These are phyloP conservation scores for Conistra vaccinii DNA, from an alignment of 2,888 invertebrate species.

Conservation along the genomic window DNA sequence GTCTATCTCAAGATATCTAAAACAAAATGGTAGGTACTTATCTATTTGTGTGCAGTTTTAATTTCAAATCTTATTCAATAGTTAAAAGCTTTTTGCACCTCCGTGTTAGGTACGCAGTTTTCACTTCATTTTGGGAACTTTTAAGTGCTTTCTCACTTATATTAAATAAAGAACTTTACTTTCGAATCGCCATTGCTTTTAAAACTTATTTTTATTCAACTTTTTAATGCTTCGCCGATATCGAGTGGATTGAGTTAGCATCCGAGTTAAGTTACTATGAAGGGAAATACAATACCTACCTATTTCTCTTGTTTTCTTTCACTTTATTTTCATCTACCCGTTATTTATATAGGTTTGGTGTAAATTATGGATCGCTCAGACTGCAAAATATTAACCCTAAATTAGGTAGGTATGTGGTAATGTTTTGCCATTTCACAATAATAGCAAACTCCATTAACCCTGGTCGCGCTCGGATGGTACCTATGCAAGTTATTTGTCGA, in stretches of 20 bases:
- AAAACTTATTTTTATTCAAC: conserved; percentile 51
- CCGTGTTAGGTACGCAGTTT: conserved; percentile 26
- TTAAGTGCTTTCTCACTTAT: conserved; percentile 54
- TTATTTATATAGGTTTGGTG: neutral
- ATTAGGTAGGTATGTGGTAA: conserved; percentile 29
- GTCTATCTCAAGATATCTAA: neutral
- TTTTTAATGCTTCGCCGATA: conserved; percentile 37
- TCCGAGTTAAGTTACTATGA: conserved; percentile 18
- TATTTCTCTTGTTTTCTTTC: neutral
- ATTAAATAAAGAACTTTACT: conserved; percentile 57
- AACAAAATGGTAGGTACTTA: neutral
- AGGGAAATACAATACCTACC: conserved; percentile 15
- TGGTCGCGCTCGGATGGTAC: conserved; percentile 40
- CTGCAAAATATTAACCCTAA: conserved; percentile 8
- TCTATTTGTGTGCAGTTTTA: conserved; percentile 19
- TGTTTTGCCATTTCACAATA: conserved; percentile 46
- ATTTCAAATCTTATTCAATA: conserved; percentile 38
- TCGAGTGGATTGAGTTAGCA: conserved; percentile 21
- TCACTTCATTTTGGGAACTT: conserved; percentile 55
- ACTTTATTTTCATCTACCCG: neutral
- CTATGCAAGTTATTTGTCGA: conserved; percentile 56
- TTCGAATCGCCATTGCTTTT: conserved; percentile 54
- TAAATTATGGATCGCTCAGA: neutral
- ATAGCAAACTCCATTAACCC: conserved; percentile 54
- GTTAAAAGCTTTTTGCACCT: conserved; percentile 54